phyloP scores from a whole-genome alignment of 2,113 vertebrate genomes.

The Brienomyrus brachyistius region DNA sequence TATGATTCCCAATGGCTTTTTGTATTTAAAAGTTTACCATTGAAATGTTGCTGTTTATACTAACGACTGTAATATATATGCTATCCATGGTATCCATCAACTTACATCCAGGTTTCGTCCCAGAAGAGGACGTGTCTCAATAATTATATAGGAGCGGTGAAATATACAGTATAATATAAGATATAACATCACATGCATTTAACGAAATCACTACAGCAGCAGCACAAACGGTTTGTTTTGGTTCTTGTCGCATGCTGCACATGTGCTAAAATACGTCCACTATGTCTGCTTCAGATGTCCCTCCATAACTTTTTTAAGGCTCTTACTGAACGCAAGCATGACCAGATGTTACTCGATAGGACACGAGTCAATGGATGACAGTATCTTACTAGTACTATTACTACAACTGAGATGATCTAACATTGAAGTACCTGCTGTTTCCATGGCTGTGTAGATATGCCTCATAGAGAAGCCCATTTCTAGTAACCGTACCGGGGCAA shows the following conservation, averaged over 20 bases:
- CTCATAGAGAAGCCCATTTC: conserved; percentile 75
- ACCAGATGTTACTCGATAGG: not conserved
- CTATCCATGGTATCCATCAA: not conserved
- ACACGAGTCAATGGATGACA: not conserved
- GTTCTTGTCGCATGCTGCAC: too few species aligned
- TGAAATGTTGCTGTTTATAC: too few species aligned
- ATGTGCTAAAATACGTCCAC: too few species aligned
- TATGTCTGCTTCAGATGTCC: not conserved
- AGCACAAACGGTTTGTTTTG: too few species aligned
- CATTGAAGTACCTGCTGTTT: conserved; percentile 61
- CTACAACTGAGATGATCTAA: not conserved
- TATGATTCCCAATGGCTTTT: not conserved
- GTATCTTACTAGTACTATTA: not conserved
- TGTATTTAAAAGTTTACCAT: not conserved
- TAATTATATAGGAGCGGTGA: not conserved
- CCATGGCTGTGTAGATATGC: conserved; percentile 73
- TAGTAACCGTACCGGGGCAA: conserved; percentile 68
- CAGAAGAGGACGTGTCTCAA: not conserved
- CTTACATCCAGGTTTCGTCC: not conserved
- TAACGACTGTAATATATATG: not conserved
- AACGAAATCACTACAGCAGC: not conserved
- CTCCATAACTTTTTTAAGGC: not conserved
- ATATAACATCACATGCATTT: not conserved
- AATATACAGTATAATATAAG: not conserved
- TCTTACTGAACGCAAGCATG: not conserved